Base-by-base conservation (phyloP, 2,113 vertebrate genomes). In the Hemiprocne comata region DNA sequence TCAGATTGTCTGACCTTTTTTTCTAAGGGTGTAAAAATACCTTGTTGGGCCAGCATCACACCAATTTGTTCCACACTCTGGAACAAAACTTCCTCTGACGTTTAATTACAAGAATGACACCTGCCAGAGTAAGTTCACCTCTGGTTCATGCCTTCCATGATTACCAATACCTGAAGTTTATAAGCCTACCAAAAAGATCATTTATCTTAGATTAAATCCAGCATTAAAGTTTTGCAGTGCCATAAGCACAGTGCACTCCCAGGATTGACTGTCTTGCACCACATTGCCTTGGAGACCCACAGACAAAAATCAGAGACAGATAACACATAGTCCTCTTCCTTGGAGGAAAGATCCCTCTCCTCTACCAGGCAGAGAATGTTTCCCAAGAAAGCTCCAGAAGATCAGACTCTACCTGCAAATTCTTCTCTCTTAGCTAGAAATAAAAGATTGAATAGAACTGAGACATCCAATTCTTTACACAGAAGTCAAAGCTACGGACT, bases 401-500 rank as follows among this genome's bases (percentile, higher is more conserved):
- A 55, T 38, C 36, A 25, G 21, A 28, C 8, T 34, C 17, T 6
- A 29, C 10, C 20, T 67, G 21, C 48, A 62, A 80, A 85, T 28
- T 25, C 33, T 42, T 48, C 38, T 50, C 2, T 13, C 46, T 54
- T n/a, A 64, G 11, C 13, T n/a, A 36, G n/a, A 36, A 61, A 57
- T 17, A 55, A 46, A 81, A 40, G 42, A 62, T 0, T 17, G 20
- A 69, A 51, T 3, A 26, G 33, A 21, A 69, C n/a, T 0, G 2
- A 73, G 55, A 20, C 17, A 31, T 38, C 28, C 18, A 16, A 12
- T 67, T 58, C 11, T 13, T 57, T 55, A n/a, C 60, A 69, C n/a
- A 42, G 5, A 54, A 64, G 1, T 15, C 23, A 24, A 1, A 64
- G 24, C 19, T 51, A 72, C 0, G 0, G 42, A 14, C 25, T 6